Percentiles rank a stretch among this genome's conserved stretches.
Conservation (phyloP, 2,888 invertebrate species). For the Conomelus anceps region DNA sequence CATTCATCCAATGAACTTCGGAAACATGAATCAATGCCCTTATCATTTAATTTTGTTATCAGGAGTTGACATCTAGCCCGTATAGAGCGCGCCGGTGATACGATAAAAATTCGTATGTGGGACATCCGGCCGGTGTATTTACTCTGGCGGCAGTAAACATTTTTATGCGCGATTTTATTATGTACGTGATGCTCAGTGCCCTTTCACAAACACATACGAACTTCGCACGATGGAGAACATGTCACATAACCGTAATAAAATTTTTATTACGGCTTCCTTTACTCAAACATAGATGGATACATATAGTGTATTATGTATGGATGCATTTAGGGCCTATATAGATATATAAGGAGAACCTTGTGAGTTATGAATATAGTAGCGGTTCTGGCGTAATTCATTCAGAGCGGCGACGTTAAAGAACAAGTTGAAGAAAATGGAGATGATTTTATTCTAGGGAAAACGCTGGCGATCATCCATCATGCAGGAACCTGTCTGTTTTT, state of each 20-base stretch:
- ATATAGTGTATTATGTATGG: neutral
- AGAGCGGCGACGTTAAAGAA: neutral
- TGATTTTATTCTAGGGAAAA: neutral
- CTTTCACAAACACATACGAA: neutral
- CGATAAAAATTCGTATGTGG: neutral
- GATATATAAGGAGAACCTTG: neutral
- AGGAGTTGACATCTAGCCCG: neutral
- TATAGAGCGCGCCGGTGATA: neutral
- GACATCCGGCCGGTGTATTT: neutral
- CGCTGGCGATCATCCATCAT: neutral
- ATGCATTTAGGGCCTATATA: neutral
- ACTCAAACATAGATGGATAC: neutral
- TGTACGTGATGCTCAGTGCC: neutral
- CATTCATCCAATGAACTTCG: neutral
- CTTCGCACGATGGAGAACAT: neutral
- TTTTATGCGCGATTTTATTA: neutral
- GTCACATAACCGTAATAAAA: neutral
- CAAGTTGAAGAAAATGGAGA: neutral
- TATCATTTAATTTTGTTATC: neutral
- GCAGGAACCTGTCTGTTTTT: neutral
- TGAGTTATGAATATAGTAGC: neutral
- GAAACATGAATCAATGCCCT: neutral
- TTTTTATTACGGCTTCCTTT: neutral
- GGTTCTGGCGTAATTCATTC: neutral
- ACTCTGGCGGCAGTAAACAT: neutral